Evolutionary conservation across 1,140 invertebrate genomes (phyloP).

Genomic region (Euwallacea fornicatus): DNA sequence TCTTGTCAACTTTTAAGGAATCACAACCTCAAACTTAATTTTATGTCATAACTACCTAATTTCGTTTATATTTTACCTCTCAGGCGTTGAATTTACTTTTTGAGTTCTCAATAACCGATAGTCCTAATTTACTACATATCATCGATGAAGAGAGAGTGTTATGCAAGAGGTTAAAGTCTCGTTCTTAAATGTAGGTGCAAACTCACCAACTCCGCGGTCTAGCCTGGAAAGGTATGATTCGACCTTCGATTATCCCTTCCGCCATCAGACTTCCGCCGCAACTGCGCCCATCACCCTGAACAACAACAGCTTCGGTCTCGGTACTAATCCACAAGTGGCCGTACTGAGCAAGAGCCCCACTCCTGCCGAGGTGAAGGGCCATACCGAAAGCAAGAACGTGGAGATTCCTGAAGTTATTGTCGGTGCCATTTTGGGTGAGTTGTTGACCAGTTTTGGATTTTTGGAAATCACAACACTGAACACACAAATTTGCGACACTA

Average conservation of each 20-base stretch:
- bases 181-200: conserved; percentile 54
- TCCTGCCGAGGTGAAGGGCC: conserved; percentile 68
- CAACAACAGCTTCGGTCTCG: conserved; percentile 79
- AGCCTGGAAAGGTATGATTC: conserved; percentile 71
- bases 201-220: conserved; percentile 63
- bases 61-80: too few species aligned
- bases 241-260: conserved; percentile 69
- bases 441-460: not conserved
- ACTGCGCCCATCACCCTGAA: conserved; percentile 69
- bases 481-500: too few species aligned
- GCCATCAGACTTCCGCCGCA: conserved; percentile 68
- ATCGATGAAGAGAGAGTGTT: too few species aligned
- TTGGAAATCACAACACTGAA: too few species aligned
- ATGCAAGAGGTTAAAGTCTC: not conserved
- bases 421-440: conserved; percentile 88
- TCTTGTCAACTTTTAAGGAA: too few species aligned
- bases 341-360: conserved; percentile 85
- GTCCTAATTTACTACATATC: too few species aligned
- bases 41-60: too few species aligned
- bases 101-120: too few species aligned
- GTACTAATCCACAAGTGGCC: conserved; percentile 72
- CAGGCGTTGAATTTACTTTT: too few species aligned
- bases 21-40: too few species aligned
- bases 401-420: conserved; percentile 95
- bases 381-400: conserved; percentile 81